Evolutionary conservation across 2,797 vertebrate genomes (phyloP), one percentile per base, ranked within the genome.

Genomic region (Sciurus carolinensis): DNA sequence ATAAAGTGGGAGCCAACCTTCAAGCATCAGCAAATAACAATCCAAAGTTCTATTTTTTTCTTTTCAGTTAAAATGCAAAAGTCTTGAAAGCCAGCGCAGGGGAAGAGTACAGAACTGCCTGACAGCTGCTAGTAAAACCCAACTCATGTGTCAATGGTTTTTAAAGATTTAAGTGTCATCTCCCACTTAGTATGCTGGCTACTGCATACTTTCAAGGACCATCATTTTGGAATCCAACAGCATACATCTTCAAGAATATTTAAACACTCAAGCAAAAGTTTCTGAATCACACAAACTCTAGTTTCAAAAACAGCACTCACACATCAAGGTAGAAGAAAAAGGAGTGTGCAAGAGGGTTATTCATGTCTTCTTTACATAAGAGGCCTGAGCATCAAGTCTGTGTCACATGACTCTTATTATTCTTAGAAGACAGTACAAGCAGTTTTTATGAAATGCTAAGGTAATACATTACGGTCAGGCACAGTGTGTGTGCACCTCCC

Each of bases 271-370:
- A 5, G 33, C n/a, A 20, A 28, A 62, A 42, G 22, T 79, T 93
- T 95, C 57, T 80, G 11, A 67, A 75, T 39, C 54, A 18, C 85
- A 36, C 36, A 36, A 36, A 36, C 36, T 57, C 59, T 71, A 44
- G 17, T 82, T 94, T 95, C 79, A 73, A 82, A 86, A 85, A 52
- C 75, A 96, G 81, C 44, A 73, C 73, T 95, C 62, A n/a, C 39
- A 30, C 71, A 1, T 6, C 50, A 88, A 95, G 17, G 36, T 14
- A 71, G 13, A 20, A 17, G 59, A 30, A 47, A 12, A 39, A 24
- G 2, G 26, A 42, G 12, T 36, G 3, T 36, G 67, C 64, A 80
- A 80, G 44, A 83, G 44, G 72, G 83, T 76, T 72, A 73, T 86
- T 87, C 67, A 42, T 24, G 36, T 76, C 62, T 59, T 3, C 0